Evolutionary conservation across 2,113 vertebrate genomes (phyloP), one percentile per base, ranked within the genome.

Genomic region (Psammodynastes pulverulentus): DNA sequence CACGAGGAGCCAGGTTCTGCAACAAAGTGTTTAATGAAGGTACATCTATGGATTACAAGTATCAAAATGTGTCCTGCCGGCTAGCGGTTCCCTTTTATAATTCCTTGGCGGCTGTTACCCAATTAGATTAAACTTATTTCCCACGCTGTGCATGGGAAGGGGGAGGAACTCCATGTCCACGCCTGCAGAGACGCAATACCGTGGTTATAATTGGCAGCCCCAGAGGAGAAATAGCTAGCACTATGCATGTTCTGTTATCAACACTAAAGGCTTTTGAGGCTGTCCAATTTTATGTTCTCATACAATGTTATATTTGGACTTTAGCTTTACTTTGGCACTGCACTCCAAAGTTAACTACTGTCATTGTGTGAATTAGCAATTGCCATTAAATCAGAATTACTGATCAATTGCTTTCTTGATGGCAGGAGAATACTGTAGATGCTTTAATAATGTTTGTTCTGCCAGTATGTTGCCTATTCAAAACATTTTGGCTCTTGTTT

Each of bases 401-500:
- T 39, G 45, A 72, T n/a, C 23, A 58, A 58, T 85, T 89, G 72
- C 89, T 48, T 85, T 26, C 67, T 88, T 17, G 87, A 91, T 86
- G 15, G 2, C 3, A 1, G 6, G 43, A 89, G 48, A 21, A 86
- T 67, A 93, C 85, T 89, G 90, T 89, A 79, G 62, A 91, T 34
- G 54, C 45, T 91, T 58, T 89, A 17, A 94, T 93, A 93, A n/a
- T 88, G 93, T 93, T 58, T 89, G 87, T 90, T 92, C n/a, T 72
- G 93, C 86, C 51, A 23, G 84, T 46, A 54, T 90, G 5, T 34
- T 91, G 92, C 46, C 88, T 48, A 92, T 88, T 90, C 90, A 58
- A 90, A 90, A 56, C 39, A 93, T 26, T 29, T 54, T 79, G 67
- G 85, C 90, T 86, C n/a, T 54, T 1, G 45, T 93, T 93, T 92